A percentile compares a stretch with the other conserved stretches of the same genome.
These are phyloP conservation scores for Trachemys scripta DNA, from an alignment of 2,113 vertebrate genomes.

Conservation along the genomic window DNA sequence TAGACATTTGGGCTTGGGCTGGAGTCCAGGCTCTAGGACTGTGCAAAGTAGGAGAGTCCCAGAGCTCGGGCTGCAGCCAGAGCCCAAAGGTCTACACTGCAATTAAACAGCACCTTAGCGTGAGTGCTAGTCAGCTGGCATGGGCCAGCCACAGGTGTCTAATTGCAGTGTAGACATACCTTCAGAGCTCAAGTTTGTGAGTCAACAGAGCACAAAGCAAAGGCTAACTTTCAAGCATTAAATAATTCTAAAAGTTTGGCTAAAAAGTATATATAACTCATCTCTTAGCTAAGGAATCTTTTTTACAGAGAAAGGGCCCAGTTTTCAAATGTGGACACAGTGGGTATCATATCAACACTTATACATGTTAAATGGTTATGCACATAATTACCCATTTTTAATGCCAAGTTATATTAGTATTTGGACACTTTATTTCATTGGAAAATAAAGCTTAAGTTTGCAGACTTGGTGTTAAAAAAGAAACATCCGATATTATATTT, in stretches of 20 bases:
- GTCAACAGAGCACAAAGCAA: neutral
- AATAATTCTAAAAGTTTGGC: neutral
- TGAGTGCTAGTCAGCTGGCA: neutral
- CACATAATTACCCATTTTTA: neutral
- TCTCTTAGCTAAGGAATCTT: neutral
- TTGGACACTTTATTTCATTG: neutral
- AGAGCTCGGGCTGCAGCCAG: neutral
- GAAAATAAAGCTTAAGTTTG: neutral
- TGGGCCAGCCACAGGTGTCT: neutral
- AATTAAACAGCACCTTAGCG: neutral
- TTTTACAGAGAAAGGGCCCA: neutral
- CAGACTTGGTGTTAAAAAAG: neutral
- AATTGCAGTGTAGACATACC: neutral
- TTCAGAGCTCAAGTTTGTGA: neutral
- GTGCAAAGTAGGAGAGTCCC: neutral
- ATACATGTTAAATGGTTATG: neutral
- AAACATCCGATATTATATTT: neutral
- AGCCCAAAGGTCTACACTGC: neutral
- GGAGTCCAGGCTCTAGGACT: neutral
- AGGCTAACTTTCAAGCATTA: neutral
- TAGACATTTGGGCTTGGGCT: neutral
- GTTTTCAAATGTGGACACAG: neutral
- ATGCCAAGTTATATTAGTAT: neutral
- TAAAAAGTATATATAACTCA: neutral
- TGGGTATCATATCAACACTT: neutral